phyloP scores from a whole-genome alignment of 2,797 vertebrate species.

The Bryconaethiops microstoma region DNA sequence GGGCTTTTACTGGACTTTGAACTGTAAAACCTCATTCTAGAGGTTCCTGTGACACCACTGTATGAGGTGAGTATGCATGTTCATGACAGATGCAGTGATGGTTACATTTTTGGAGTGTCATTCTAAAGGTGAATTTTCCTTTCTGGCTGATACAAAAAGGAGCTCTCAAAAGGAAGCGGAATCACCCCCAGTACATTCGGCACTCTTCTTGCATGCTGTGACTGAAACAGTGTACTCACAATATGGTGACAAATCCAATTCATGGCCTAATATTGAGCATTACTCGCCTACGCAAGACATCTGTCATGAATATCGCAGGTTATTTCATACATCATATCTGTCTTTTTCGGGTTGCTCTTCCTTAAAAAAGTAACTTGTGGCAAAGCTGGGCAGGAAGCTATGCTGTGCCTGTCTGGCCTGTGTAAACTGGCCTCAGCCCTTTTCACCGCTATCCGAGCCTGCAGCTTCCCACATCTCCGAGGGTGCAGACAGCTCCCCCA shows the following conservation, averaged over 20 bases:
- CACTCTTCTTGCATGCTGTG: too few relatives aligned
- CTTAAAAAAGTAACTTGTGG: slow-evolving; percentile 16
- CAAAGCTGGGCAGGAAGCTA: slow-evolving; percentile 17
- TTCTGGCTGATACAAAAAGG: not conserved
- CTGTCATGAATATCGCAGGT: not conserved
- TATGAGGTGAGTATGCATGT: too few relatives aligned
- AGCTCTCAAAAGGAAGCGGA: not conserved
- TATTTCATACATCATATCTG: not conserved
- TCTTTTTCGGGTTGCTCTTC: not conserved
- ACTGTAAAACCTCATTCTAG: too few relatives aligned
- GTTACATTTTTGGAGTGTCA: too few relatives aligned
- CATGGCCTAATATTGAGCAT: not conserved
- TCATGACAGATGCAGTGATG: too few relatives aligned
- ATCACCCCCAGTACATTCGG: not conserved
- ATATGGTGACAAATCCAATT: not conserved
- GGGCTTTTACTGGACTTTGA: too few relatives aligned
- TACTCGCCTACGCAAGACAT: not conserved
- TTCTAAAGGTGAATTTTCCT: not conserved
- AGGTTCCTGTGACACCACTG: too few relatives aligned
- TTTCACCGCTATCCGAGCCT: slow-evolving; percentile 1
- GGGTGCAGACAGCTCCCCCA: slow-evolving; percentile 42
- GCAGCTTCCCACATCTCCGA: slow-evolving; percentile 25
- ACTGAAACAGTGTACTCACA: not conserved
- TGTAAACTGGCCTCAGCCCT: slow-evolving; percentile 22
- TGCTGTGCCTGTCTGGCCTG: slow-evolving; percentile 11